Conservation (phyloP, 2,113 vertebrate species). For the Mionectes macconnelli region DNA sequence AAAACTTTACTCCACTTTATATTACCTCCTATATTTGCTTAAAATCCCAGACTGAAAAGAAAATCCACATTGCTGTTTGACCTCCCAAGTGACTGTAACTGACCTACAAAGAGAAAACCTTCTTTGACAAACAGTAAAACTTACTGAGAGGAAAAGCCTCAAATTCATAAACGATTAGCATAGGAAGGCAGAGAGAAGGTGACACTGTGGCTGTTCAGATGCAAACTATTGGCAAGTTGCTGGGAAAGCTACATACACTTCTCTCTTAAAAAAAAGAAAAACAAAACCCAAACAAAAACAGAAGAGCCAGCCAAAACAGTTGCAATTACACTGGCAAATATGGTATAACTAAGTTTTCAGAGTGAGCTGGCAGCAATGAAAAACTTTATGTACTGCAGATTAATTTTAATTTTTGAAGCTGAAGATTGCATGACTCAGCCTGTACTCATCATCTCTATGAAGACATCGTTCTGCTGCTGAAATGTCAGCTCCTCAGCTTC, state of each 20-base stretch:
- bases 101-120: not conserved
- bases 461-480: slow-evolving; percentile 22
- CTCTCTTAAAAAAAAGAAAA: not conserved
- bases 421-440: slow-evolving; percentile 37
- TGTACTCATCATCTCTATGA: slow-evolving; percentile 47
- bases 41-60: not conserved
- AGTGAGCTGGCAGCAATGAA: not conserved
- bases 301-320: not conserved
- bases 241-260: not conserved
- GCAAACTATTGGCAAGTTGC: not conserved
- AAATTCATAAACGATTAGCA: not conserved
- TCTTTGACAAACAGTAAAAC: not conserved
- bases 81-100: not conserved
- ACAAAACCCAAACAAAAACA: not conserved
- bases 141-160: not conserved
- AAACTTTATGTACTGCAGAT: slow-evolving; percentile 3
- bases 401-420: slow-evolving; percentile 50
- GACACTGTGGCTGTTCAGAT: not conserved
- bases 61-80: not conserved
- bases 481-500: slow-evolving; percentile 53
- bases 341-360: slow-evolving; percentile 15
- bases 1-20: not conserved
- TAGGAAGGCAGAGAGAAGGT: not conserved
- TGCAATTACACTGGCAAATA: slow-evolving; percentile 21
- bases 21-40: not conserved